Base-by-base conservation (phyloP, 2,888 invertebrate genomes). In the Cotesia congregata region DNA sequence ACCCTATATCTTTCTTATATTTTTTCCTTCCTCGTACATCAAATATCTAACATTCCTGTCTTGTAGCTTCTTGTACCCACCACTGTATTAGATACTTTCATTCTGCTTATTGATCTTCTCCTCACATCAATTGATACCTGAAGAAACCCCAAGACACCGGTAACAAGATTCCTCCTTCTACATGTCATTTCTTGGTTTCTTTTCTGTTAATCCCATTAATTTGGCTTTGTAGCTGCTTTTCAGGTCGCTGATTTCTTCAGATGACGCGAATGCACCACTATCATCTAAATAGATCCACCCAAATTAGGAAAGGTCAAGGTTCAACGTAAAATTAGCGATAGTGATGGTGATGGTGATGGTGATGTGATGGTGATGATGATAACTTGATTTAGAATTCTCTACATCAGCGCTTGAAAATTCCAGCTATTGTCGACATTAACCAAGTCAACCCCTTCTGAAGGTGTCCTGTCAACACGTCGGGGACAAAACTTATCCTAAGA, bases 401-500 rank as follows among this genome's bases (percentile, higher is more conserved):
- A 38, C 12, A 60, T 30, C 65, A 12, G 1, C 12, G 5, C 65
- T 62, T n/a, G 62, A 9, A 65, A 65, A 30, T 65, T 12, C 65
- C 12, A 30, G 20, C 65, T 30, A 30, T 38, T 30, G 30, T 30
- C 30, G 20, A 30, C 30, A 38, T 30, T 38, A 30, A 65, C 9
- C 20, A 65, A 65, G 17, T 20, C 65, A 30, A 7, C 65, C 65
- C 65, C 60, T 38, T 71, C 70, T 60, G 38, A 61, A 38, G 60
- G 59, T 68, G 74, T 67, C 60, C 65, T 65, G 65, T 61, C 59
- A 71, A 72, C 76, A 78, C 79, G 70, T 71, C 74, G 75, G 81
- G 83, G 86, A 88, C 87, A 88, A 87, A 88, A 88, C 85, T 89
- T 85, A 83, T 83, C 86, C 86, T 87, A 88, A 89, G 88, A 89